phyloP scores from a whole-genome alignment of 2,113 vertebrate genomes.

The Otis tarda region DNA sequence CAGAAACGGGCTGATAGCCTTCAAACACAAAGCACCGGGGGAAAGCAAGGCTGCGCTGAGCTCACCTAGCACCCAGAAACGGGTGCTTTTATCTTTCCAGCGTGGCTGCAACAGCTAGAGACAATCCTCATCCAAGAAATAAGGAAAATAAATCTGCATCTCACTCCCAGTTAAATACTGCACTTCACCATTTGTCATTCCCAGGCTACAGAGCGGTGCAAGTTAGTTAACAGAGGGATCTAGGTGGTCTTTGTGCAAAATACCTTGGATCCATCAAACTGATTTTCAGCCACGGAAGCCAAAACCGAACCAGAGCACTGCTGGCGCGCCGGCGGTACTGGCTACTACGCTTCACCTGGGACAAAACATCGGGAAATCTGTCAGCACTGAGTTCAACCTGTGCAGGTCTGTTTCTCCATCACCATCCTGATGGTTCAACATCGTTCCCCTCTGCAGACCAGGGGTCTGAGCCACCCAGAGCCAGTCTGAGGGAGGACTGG shows the following conservation, averaged over 20 bases:
- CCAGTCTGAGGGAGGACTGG: rapidly evolving
- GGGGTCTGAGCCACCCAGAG: not conserved
- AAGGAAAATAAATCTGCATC: not conserved
- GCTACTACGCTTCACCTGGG: not conserved
- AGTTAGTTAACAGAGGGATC: not conserved
- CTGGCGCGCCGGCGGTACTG: rapidly evolving
- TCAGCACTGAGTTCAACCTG: not conserved
- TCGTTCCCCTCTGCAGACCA: rapidly evolving
- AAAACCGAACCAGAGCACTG: not conserved
- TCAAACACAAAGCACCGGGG: not conserved
- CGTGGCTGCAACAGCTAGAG: not conserved
- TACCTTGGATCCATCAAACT: not conserved
- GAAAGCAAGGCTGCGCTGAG: not conserved
- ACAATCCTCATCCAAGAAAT: not conserved
- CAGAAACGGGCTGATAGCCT: not conserved
- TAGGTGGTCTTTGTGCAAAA: not conserved
- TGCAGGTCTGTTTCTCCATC: not conserved
- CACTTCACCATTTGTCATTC: not conserved
- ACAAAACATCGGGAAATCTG: not conserved
- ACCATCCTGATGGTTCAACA: not conserved
- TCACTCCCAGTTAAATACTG: not conserved
- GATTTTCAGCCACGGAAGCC: not conserved
- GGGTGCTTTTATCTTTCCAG: not conserved
- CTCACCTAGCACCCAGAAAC: not conserved
- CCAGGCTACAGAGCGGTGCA: not conserved